Evolutionary conservation across 2,797 vertebrate species (phyloP).

Genomic region (Parauchenoglanis punctatus): DNA sequence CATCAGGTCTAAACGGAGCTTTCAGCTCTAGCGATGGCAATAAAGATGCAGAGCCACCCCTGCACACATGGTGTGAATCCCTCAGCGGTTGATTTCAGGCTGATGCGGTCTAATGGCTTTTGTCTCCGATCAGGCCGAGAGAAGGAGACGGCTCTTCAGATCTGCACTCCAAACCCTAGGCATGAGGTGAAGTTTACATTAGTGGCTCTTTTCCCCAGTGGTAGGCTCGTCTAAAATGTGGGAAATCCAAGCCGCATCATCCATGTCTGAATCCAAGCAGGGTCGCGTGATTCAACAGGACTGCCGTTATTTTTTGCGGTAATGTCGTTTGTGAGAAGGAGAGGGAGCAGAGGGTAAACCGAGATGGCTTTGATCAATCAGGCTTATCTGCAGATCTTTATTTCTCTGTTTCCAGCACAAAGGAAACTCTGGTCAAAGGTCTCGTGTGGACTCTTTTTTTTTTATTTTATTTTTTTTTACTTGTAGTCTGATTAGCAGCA

Average conservation of each 20-base stretch:
- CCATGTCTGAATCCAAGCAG: neutral
- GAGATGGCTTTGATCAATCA: conserved; percentile 8
- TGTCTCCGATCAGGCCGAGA: conserved; percentile 3
- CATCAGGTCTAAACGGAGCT: conserved; percentile 24
- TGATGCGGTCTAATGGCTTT: neutral
- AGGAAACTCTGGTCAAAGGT: conserved; percentile 12
- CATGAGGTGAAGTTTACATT: neutral
- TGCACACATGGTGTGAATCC: neutral
- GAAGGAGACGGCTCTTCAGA: conserved; percentile 7
- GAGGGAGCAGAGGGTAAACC: neutral
- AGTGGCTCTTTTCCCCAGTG: neutral
- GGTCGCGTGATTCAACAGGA: neutral
- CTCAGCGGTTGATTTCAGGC: neutral
- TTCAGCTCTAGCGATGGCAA: neutral
- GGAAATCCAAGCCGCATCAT: neutral
- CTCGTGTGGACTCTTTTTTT: neutral
- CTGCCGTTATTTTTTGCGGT: neutral
- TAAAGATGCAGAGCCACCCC: neutral
- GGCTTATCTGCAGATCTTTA: conserved; percentile 15
- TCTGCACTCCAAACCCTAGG: conserved; percentile 22
- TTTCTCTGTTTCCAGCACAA: neutral
- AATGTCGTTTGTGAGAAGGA: too few relatives aligned
- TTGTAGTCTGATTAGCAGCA: neutral
- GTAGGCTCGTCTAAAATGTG: neutral
- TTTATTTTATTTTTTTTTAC: neutral